phyloP scores from a whole-genome alignment of 2,888 invertebrate species.

The Andrena bucephala region DNA sequence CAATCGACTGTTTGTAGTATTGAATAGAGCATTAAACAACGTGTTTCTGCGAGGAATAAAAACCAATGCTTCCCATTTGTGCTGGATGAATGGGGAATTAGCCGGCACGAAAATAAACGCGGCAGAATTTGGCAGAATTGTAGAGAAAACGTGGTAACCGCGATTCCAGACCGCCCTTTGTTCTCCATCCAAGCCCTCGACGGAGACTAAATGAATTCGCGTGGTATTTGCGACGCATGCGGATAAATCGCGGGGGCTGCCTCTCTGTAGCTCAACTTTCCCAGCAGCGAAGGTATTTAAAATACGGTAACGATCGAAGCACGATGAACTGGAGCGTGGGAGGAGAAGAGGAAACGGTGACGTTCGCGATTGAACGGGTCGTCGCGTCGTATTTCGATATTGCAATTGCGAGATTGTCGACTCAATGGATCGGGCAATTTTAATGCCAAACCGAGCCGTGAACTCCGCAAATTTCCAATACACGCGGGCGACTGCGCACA shows the following conservation, averaged over 20 bases:
- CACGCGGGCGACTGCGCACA: not conserved
- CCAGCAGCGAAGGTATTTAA: constrained; percentile 11
- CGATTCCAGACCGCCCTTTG: constrained; percentile 17
- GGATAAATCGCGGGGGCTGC: constrained; percentile 1
- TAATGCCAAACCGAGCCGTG: constrained; percentile 31
- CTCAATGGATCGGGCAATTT: constrained; percentile 43
- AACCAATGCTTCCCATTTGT: constrained; percentile 27
- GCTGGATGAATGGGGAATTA: constrained; percentile 31
- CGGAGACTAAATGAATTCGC: constrained; percentile 29
- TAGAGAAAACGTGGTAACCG: constrained; percentile 9
- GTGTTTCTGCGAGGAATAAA: constrained; percentile 6
- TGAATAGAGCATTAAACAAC: constrained; percentile 36
- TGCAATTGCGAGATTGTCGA: constrained; percentile 42
- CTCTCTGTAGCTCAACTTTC: constrained; percentile 13
- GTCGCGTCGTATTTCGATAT: constrained; percentile 36
- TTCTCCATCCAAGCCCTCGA: constrained; percentile 16
- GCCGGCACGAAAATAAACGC: constrained; percentile 37
- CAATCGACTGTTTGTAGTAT: constrained; percentile 28
- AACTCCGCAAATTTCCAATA: constrained; percentile 44
- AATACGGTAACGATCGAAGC: constrained; percentile 23
- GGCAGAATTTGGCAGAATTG: not conserved
- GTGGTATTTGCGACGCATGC: constrained; percentile 30
- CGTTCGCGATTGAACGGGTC: constrained; percentile 30
- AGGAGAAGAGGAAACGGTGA: not conserved
- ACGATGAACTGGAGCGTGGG: not conserved